Conservation (phyloP, 2,797 vertebrate species). For the Chiloscyllium punctatum region DNA sequence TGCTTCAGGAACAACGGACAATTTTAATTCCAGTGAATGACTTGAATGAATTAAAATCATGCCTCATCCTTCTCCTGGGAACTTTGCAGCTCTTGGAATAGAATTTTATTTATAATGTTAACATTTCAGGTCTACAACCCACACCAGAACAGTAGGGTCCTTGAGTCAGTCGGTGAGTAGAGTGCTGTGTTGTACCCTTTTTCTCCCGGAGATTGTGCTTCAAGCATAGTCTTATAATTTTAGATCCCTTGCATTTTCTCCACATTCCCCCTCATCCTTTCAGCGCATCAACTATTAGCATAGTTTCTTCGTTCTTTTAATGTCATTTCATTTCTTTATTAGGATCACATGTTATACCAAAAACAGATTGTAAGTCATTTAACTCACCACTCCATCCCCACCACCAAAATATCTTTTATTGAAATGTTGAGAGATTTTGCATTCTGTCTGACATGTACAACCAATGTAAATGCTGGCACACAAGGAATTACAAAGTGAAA, state of each 20-base stretch:
- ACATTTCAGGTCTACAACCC: neutral
- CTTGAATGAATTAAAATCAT: neutral
- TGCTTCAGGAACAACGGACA: neutral
- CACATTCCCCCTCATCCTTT: neutral
- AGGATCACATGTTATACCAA: neutral
- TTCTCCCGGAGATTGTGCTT: neutral
- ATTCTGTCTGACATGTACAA: slow-evolving; percentile 1
- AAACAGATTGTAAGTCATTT: neutral
- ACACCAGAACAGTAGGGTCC: neutral
- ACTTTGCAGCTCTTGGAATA: neutral
- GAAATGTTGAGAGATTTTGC: neutral
- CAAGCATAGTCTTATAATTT: neutral
- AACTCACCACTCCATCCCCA: neutral
- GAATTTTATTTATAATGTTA: neutral
- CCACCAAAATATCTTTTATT: neutral
- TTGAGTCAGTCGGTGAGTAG: neutral
- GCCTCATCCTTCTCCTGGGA: neutral
- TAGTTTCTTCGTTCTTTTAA: neutral
- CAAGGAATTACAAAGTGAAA: slow-evolving; percentile 24
- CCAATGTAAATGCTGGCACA: neutral
- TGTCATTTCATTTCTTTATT: neutral
- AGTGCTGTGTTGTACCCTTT: too few relatives aligned
- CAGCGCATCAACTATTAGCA: too few relatives aligned
- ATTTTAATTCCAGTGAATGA: neutral
- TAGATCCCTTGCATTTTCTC: neutral